Conservation (phyloP, 2,113 vertebrate genomes). For the Anser brachyrhynchus region DNA sequence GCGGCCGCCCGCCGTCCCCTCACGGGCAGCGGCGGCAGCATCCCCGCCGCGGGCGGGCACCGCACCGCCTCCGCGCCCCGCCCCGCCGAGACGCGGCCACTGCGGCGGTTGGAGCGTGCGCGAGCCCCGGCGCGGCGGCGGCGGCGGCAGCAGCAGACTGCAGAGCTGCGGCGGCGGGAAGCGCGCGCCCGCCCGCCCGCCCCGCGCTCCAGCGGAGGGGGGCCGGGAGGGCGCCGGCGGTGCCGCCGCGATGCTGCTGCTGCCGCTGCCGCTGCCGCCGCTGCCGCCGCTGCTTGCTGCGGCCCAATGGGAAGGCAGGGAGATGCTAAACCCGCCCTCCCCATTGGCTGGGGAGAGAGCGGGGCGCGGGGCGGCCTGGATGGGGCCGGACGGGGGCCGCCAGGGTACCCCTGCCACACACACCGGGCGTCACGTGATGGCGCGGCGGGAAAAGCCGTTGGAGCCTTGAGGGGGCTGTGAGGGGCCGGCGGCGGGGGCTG, state of each 20-base stretch:
- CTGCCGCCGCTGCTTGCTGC: too few relatives aligned
- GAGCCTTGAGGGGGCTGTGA: background rate
- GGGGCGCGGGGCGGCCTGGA: background rate
- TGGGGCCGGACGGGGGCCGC: background rate
- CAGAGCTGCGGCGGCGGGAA: background rate
- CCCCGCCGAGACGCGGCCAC: background rate
- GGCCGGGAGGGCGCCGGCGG: too few relatives aligned
- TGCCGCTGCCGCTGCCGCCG: background rate
- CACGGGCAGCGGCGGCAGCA: background rate
- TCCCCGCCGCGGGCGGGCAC: background rate
- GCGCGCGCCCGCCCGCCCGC: background rate
- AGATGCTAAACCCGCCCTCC: background rate
- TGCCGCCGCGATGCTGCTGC: background rate
- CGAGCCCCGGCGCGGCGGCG: background rate
- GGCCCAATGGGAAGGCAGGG: background rate
- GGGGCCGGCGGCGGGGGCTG: too few relatives aligned
- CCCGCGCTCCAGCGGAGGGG: background rate
- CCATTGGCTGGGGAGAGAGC: background rate
- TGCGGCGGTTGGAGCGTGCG: background rate
- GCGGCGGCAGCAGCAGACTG: background rate
- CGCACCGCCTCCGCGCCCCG: background rate
- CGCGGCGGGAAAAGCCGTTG: background rate
- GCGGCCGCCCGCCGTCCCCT: background rate
- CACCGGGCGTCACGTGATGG: background rate
- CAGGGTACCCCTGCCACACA: background rate